Conservation (phyloP, 2,888 invertebrate genomes). For the Crossocerus cetratus region DNA sequence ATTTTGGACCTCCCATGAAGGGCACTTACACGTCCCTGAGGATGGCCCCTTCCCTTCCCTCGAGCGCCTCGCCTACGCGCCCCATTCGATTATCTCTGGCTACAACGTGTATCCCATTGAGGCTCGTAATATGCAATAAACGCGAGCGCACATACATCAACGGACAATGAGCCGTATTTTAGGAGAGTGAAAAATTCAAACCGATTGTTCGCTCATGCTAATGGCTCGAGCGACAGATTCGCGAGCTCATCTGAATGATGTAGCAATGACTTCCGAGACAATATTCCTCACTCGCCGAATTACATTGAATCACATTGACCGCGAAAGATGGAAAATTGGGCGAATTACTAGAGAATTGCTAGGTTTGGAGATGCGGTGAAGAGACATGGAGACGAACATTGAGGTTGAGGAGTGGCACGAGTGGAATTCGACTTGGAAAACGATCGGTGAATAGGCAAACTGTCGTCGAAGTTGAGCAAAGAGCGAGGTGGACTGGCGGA, state of each 20-base stretch:
- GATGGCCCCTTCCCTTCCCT: conserved; percentile 27
- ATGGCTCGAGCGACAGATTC: not conserved
- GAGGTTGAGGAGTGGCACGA: conserved; percentile 12
- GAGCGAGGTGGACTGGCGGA: conserved; percentile 37
- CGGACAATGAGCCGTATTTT: conserved; percentile 6
- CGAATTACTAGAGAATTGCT: too few relatives aligned
- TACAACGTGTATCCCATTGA: conserved; percentile 42
- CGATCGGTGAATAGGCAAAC: conserved; percentile 65
- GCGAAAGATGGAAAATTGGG: too few relatives aligned
- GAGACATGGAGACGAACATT: too few relatives aligned
- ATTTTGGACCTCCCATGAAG: conserved; percentile 34
- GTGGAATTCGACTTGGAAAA: conserved; percentile 61
- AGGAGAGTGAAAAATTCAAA: not conserved
- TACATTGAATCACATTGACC: too few relatives aligned
- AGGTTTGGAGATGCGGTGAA: too few relatives aligned
- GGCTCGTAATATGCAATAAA: conserved; percentile 46
- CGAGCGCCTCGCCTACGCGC: conserved; percentile 27
- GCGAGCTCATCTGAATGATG: not conserved
- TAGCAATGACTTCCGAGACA: too few relatives aligned
- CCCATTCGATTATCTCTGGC: conserved; percentile 44
- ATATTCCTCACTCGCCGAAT: too few relatives aligned
- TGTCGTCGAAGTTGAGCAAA: conserved; percentile 57
- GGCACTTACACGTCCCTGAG: conserved; percentile 48
- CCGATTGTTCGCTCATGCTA: not conserved
- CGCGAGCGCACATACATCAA: conserved; percentile 21